Percentiles rank a stretch among this genome's conserved stretches.
Conservation (phyloP, 2,113 vertebrate species). For the Henicopernis longicauda region DNA sequence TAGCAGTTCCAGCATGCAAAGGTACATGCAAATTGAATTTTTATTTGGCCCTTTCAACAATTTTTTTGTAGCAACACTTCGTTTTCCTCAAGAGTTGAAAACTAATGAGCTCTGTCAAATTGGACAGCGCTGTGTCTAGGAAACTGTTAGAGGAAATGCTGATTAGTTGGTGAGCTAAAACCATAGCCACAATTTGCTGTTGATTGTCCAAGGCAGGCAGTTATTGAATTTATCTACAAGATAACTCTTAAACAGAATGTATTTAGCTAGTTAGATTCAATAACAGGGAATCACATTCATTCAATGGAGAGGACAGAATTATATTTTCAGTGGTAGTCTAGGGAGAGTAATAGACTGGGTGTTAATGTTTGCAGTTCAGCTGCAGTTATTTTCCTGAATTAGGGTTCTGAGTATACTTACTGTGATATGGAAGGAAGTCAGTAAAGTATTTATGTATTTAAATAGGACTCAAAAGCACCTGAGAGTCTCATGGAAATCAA, state of each 20-base stretch:
- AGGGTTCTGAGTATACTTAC: background rate
- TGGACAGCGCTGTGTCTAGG: background rate
- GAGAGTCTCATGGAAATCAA: background rate
- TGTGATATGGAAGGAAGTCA: background rate
- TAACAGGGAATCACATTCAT: background rate
- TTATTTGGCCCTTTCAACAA: background rate
- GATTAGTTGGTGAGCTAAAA: slow-evolving; percentile 60
- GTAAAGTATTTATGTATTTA: background rate
- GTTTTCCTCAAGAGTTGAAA: slow-evolving; percentile 20
- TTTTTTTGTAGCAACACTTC: background rate
- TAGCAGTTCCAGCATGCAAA: background rate
- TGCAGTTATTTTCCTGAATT: background rate
- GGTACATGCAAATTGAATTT: background rate
- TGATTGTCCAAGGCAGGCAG: slow-evolving; percentile 36
- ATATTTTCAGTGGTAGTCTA: background rate
- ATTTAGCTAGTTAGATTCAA: slow-evolving; percentile 47
- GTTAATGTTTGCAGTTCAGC: background rate
- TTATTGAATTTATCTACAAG: slow-evolving; percentile 64
- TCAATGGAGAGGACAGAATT: background rate
- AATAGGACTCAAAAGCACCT: background rate
- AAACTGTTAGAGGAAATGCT: slow-evolving; percentile 10
- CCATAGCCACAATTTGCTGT: slow-evolving; percentile 35
- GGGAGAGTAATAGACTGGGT: background rate
- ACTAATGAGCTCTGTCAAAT: slow-evolving; percentile 34
- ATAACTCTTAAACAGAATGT: slow-evolving; percentile 58